Conservation (phyloP, 2,888 invertebrate genomes). For the Pammene aurita region DNA sequence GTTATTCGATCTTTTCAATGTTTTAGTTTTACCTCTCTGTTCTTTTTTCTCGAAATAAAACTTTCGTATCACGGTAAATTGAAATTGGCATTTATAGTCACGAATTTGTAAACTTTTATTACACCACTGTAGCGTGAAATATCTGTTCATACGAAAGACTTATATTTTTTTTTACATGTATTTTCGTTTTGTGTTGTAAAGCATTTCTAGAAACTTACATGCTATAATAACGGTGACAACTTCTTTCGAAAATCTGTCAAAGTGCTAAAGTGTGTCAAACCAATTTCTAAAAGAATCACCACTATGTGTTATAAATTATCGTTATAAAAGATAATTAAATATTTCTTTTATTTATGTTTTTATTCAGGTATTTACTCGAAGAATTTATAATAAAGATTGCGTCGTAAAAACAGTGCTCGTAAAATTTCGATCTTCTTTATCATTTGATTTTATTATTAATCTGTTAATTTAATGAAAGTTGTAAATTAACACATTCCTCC, state of each 20-base stretch:
- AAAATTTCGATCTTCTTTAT: background rate
- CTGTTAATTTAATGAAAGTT: too few species aligned
- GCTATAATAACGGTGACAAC: too few species aligned
- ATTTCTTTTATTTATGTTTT: background rate
- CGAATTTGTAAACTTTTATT: slow-evolving; percentile 5
- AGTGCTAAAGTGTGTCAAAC: too few species aligned
- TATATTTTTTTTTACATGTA: too few species aligned
- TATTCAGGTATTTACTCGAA: background rate
- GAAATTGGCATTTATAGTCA: slow-evolving; percentile 2
- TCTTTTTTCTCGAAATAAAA: slow-evolving; percentile 1
- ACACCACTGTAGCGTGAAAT: background rate
- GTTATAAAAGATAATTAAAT: too few species aligned
- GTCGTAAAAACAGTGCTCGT: background rate
- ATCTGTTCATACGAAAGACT: background rate
- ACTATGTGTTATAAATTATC: too few species aligned
- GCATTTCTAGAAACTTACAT: too few species aligned
- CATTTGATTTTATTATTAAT: too few species aligned
- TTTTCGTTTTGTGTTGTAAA: too few species aligned
- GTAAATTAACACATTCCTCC: too few species aligned
- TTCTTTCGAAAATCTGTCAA: too few species aligned
- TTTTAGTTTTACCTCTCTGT: background rate
- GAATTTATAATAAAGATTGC: background rate
- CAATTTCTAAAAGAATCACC: too few species aligned
- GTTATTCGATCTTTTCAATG: slow-evolving; percentile 1
- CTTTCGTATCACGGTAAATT: background rate